Conservation (phyloP, 2,113 vertebrate species). For the Lamprologus speciosus region DNA sequence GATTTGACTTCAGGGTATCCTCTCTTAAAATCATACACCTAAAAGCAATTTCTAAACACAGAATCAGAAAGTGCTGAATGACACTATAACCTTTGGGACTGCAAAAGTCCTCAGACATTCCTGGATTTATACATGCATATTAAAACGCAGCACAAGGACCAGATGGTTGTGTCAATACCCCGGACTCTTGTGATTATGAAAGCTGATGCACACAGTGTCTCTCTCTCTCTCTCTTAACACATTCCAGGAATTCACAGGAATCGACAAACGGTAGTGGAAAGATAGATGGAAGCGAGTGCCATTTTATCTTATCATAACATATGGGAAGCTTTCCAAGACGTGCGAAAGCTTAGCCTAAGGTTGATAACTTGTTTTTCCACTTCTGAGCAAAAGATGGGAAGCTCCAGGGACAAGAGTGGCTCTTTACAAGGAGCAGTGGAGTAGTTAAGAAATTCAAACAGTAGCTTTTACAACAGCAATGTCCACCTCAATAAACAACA, state of each 20-base stretch:
- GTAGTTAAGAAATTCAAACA: neutral
- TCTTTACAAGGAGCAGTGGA: neutral
- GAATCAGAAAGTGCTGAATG: neutral
- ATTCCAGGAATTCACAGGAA: neutral
- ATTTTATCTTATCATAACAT: neutral
- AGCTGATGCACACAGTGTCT: neutral
- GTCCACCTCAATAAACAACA: neutral
- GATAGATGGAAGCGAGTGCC: neutral
- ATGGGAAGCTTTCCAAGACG: neutral
- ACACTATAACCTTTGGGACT: constrained; percentile 12
- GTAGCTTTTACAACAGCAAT: neutral
- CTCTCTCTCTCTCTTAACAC: neutral
- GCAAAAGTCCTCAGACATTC: neutral
- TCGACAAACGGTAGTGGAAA: neutral
- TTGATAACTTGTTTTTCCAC: neutral
- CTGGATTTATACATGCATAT: constrained; percentile 12
- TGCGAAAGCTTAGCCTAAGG: neutral
- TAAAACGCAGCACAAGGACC: neutral
- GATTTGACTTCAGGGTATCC: constrained; percentile 21
- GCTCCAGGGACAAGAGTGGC: neutral
- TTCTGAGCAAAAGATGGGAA: neutral
- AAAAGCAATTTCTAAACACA: neutral
- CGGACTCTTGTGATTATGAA: neutral
- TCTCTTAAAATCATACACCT: neutral
- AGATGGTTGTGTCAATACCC: neutral